phyloP scores from a whole-genome alignment of 2,797 vertebrate genomes.

The Lutjanus campechanus region DNA sequence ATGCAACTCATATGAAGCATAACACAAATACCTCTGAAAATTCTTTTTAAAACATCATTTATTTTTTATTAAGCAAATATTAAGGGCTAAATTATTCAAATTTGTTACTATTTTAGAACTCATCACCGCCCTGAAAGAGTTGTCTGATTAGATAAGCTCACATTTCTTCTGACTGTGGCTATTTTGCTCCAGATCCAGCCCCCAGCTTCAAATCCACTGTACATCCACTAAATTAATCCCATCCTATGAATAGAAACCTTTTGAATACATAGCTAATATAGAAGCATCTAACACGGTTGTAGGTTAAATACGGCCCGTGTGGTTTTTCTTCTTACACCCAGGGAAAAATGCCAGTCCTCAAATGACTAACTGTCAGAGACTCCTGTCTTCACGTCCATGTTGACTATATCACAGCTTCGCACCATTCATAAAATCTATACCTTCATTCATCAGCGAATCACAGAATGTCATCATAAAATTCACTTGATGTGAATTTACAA shows the following conservation, averaged over 20 bases:
- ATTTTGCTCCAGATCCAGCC: slow-evolving; percentile 17
- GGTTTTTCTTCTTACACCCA: slow-evolving; percentile 34
- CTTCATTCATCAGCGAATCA: slow-evolving; percentile 32
- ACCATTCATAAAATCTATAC: slow-evolving; percentile 35
- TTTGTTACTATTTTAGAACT: slow-evolving; percentile 24
- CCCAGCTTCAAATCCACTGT: slow-evolving; percentile 29
- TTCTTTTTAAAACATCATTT: too few species aligned
- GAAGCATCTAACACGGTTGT: slow-evolving; percentile 27
- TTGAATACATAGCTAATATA: slow-evolving; percentile 51
- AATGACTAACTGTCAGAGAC: slow-evolving; percentile 45
- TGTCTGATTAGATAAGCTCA: slow-evolving; percentile 33
- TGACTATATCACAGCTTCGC: slow-evolving; percentile 27
- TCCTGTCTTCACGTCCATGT: slow-evolving; percentile 40
- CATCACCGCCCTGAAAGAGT: slow-evolving; percentile 13
- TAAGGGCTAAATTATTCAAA: too few species aligned
- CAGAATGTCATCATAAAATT: slow-evolving; percentile 15
- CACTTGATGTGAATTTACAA: slow-evolving; percentile 11
- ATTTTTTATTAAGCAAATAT: too few species aligned
- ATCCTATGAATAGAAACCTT: slow-evolving; percentile 46
- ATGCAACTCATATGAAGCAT: too few species aligned
- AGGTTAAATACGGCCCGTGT: slow-evolving; percentile 48
- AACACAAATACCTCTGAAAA: too few species aligned
- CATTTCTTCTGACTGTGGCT: slow-evolving; percentile 9
- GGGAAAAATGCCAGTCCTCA: slow-evolving; percentile 47
- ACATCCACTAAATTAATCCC: slow-evolving; percentile 39